These are phyloP conservation scores for Notarius quadriscutis DNA, from an alignment of 2,113 vertebrate genomes.

Conservation along the genomic window DNA sequence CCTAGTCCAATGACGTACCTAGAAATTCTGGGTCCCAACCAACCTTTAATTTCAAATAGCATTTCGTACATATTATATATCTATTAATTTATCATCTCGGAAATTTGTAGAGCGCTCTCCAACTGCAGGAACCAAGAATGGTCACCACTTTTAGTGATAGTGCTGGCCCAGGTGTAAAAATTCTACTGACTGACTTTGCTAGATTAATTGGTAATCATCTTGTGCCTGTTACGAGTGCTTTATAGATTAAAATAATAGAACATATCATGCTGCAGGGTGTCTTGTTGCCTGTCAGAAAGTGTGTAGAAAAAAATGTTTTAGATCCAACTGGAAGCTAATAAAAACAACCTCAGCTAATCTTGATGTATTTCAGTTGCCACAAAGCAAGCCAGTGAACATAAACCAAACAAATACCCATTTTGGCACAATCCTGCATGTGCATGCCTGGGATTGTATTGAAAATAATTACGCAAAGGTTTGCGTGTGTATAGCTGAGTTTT, in stretches of 20 bases:
- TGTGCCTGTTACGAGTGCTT: not conserved
- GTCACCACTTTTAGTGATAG: not conserved
- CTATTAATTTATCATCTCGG: not conserved
- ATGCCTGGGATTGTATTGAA: slow-evolving; percentile 2
- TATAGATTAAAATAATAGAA: not conserved
- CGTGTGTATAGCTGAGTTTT: not conserved
- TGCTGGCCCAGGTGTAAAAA: not conserved
- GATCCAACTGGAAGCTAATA: not conserved
- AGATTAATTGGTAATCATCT: not conserved
- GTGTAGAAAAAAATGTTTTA: slow-evolving; percentile 5
- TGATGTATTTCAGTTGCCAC: not conserved
- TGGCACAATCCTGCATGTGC: not conserved
- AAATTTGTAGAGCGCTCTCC: not conserved
- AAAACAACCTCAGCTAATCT: slow-evolving; percentile 1
- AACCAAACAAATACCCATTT: slow-evolving; percentile 3
- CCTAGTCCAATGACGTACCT: not conserved
- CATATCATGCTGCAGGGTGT: not conserved
- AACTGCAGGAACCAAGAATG: not conserved
- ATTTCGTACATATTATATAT: not conserved
- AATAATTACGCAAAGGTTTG: not conserved
- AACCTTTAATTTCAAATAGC: not conserved
- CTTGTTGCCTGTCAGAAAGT: slow-evolving; percentile 9
- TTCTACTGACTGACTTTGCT: not conserved
- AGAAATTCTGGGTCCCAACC: not conserved
- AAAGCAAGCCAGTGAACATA: not conserved